A percentile compares a stretch with the other conserved stretches of the same genome.
Evolutionary conservation across 1,140 invertebrate genomes (phyloP).

Genomic region (Formica exsecta): DNA sequence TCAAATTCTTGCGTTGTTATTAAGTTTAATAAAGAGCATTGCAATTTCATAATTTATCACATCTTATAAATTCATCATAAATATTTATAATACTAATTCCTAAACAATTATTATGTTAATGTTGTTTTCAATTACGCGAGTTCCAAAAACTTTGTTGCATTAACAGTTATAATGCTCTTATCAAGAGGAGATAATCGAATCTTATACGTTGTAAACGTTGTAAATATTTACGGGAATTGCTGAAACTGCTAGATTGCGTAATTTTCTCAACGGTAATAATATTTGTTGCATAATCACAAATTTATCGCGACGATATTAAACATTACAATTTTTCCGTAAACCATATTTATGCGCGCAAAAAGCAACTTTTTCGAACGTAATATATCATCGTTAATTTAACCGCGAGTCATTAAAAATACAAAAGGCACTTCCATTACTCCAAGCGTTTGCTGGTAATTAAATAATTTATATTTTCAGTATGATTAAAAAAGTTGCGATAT

Average conservation of each 20-base stretch:
- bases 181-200: not conserved
- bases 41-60: not conserved
- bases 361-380: slow-evolving; percentile 24
- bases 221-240: not conserved
- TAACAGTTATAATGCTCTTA: not conserved
- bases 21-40: not conserved
- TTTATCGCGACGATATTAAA: slow-evolving; percentile 22
- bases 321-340: slow-evolving; percentile 14
- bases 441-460: slow-evolving; percentile 52
- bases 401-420: slow-evolving; percentile 59
- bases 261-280: not conserved
- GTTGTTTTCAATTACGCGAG: not conserved
- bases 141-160: not conserved
- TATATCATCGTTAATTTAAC: slow-evolving; percentile 52
- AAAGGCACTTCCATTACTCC: slow-evolving; percentile 44
- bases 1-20: not conserved
- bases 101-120: not conserved
- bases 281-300: slow-evolving; percentile 3
- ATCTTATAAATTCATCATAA: not conserved
- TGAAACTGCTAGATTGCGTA: not conserved
- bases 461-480: slow-evolving; percentile 58
- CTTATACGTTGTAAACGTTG: not conserved
- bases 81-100: not conserved
- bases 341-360: not conserved
- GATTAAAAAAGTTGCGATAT: slow-evolving; percentile 57